Base-by-base conservation (phyloP, 2,888 invertebrate species). In the Yponomeuta malinellus region DNA sequence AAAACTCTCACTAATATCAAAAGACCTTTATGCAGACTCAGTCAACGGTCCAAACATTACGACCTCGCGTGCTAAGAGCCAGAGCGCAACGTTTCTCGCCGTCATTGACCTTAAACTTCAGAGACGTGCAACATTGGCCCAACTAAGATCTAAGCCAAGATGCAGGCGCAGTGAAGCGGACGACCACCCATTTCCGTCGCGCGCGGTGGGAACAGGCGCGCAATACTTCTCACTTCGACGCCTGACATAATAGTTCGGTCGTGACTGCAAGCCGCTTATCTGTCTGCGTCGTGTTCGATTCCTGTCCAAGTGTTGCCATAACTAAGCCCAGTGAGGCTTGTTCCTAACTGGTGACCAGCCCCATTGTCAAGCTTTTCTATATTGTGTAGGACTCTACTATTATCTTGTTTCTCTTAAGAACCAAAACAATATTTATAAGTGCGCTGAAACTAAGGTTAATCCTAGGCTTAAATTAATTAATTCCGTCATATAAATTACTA, bases 181-280 rank as follows among this genome's bases (percentile, higher is more conserved):
- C 15, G 52, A 59, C 52, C 52, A 59, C 52, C 52, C 52, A 59
- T 59, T 59, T 59, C 52, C 52, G 52, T 59, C 52, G 52, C 52
- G 52, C 52, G 52, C 52, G 31, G 48, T 65, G 63, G 48, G 70
- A 48, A 59, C 37, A 12, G 10, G 33, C 59, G 31, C 48, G 68
- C 63, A 43, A 63, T 68, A 68, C 52, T 71, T 71, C 71, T 71
- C 71, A 70, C 70, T 64, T 70, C 65, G 66, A 59, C 23, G 59
- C 70, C 23, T 48, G 77, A 76, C 79, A 76, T 79, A 80, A 81
- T 80, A 79, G 81, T 79, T 74, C 81, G 81, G 81, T 89, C 90
- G 90, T 90, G 90, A 90, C 89, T 86, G 69, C 77, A 79, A 79
- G 80, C 78, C 52, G 83, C 83, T 87, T 88, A 89, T 89, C 87